Base-by-base conservation (phyloP, 2,113 vertebrate species). In the Arvicanthis niloticus region DNA sequence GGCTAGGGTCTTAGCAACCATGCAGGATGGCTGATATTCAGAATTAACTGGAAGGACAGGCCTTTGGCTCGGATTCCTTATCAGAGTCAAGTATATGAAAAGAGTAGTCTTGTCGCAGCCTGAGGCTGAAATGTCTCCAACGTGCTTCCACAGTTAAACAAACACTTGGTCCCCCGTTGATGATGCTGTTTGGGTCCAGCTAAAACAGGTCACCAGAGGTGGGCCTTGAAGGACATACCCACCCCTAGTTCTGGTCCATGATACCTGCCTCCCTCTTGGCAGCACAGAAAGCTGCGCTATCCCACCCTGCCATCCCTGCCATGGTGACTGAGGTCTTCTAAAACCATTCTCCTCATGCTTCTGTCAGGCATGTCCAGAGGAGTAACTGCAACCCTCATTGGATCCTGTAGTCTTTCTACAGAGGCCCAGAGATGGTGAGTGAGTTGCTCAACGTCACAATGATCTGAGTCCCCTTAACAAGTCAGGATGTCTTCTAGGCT, bases 31-130 rank as follows among this genome's bases (percentile, higher is more conserved):
- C 40, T 53, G 4, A 37, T 29, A 70, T 86, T 77, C 73, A 62
- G 58, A 92, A 56, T 70, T 24, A 51, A 68, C 22, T 0, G 3
- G 68, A 77, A 78, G 17, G 37, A 93, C 82, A 84, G 58, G 58
- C 45, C 21, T 92, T 48, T 11, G 7, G 40, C 73, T 93, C 97
- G 45, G 40, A 26, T 4, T 56, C 24, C 70, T 22, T 26, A 37
- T 26, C 16, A 10, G 29, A 91, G 48, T 75, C 95, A 31, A 53
- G 26, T 21, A 1, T 51, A 40, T 3, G 1, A 78, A 53, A 76
- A 68, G 22, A 26, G 15, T 56, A 4, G 0, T 13, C 51, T 40
- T 81, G 31, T 37, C 42, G n/a, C 8, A 56, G 34, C 5, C 37
- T 56, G 19, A 7, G 78, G 34, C 53, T 58, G 34, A 58, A 78